These are phyloP conservation scores for Piscicola geometra DNA, from an alignment of 2,888 invertebrate genomes.

Conservation along the genomic window DNA sequence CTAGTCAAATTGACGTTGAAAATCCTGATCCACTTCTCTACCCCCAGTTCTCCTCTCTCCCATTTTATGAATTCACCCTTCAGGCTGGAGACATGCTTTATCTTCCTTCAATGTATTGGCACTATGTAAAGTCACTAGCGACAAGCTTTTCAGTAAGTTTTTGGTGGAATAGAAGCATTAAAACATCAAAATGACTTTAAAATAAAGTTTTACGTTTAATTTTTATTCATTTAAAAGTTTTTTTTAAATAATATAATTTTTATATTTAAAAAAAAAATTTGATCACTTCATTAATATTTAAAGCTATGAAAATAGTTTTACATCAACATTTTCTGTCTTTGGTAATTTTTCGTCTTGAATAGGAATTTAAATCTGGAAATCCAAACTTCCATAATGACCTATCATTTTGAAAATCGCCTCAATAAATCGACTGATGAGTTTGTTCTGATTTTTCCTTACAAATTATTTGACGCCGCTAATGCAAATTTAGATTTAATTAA, in stretches of 20 bases:
- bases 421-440: constrained; percentile 9
- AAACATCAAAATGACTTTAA: no score
- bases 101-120: constrained; percentile 95
- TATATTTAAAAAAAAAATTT: no score
- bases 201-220: no score
- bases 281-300: no score
- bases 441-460: constrained; percentile 27
- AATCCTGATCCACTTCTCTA: constrained; percentile 68
- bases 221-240: no score
- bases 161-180: constrained; percentile 71
- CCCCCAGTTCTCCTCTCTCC: constrained; percentile 63
- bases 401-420: not conserved
- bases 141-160: constrained; percentile 93
- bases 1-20: constrained; percentile 82
- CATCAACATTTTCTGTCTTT: no score
- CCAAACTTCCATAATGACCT: not conserved
- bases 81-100: constrained; percentile 83
- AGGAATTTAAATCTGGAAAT: not conserved
- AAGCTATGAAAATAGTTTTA: no score
- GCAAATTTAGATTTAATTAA: constrained; percentile 5
- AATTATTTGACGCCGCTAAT: constrained; percentile 29
- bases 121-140: constrained; percentile 81
- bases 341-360: no score
- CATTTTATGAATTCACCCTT: constrained; percentile 66
- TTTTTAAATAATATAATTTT: no score